Base-by-base conservation (phyloP, 2,797 vertebrate genomes). In the Leptoclinus maculatus region DNA sequence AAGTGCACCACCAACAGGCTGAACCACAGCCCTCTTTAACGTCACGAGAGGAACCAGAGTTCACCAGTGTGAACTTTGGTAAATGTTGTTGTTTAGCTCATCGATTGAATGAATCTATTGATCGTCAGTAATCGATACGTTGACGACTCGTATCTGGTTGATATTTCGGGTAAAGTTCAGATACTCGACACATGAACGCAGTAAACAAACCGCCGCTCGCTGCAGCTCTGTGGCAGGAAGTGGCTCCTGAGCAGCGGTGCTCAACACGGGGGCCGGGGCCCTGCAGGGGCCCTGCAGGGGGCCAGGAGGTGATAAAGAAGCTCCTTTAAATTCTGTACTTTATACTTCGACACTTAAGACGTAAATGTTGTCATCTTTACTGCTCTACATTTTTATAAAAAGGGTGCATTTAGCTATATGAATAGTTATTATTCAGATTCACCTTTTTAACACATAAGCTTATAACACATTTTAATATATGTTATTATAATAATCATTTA, bases 191-290 rank as follows among this genome's bases (percentile, higher is more conserved):
- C 12, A 1, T 60, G 32, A 21, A 21, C 1, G 3, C n/a, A 39
- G 59, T 43, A 27, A 11, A 10, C 38, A 62, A 39, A 62, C 23
- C 39, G 60, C 58, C 7, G 58, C 59, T 36, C 56, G 56, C 32
- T 59, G 47, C 49, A 13, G 49, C 49, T 57, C 27, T 57, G 54
- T 57, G 54, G 47, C 65, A 53, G 49, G 65, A 53, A 36, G 65
- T 27, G 39, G 59, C 29, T 58, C 34, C 56, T 58, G 27, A 58
- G 27, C 8, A 19, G 6, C 3, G 56, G 58, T 4, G 58, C n/a
- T 60, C 45, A 66, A 47, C 45, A 21, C 3, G 45, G 19, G 43
- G 45, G 45, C 1, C 43, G 43, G 17, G 32, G 41, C 41, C 47
- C 63, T 5, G 29, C 29, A 29, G 43, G 17, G 32, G 41, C 41